phyloP scores from a whole-genome alignment of 2,888 invertebrate species.

The Amphipoea lucens region DNA sequence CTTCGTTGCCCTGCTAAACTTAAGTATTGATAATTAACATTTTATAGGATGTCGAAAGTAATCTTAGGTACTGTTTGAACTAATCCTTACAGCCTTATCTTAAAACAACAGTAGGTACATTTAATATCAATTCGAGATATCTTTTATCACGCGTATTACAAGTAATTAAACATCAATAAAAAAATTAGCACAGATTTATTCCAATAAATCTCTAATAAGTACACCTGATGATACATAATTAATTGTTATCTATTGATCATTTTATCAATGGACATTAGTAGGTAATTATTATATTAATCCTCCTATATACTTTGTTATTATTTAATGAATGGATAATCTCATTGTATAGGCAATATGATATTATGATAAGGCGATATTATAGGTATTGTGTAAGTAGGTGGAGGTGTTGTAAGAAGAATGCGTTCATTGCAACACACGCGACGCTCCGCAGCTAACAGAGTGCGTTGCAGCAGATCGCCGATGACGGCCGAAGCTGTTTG shows the following conservation, averaged over 20 bases:
- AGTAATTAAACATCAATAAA: constrained; percentile 41
- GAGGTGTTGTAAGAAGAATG: constrained; percentile 74
- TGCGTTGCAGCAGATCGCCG: constrained; percentile 57
- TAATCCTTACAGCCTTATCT: constrained; percentile 28
- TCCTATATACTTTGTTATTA: neutral
- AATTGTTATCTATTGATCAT: constrained; percentile 30
- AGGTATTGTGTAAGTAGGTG: constrained; percentile 58
- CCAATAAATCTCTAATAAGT: constrained; percentile 2
- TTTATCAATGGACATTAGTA: constrained; percentile 10
- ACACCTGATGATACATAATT: constrained; percentile 17
- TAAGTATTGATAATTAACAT: neutral
- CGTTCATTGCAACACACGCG: constrained; percentile 71
- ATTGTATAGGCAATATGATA: constrained; percentile 38
- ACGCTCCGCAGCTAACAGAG: constrained; percentile 52
- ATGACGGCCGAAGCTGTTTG: constrained; percentile 53
- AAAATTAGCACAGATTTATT: constrained; percentile 38
- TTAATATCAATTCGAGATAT: constrained; percentile 38
- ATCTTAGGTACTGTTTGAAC: neutral
- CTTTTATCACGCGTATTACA: constrained; percentile 36
- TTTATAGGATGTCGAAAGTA: neutral
- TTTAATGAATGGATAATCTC: constrained; percentile 25
- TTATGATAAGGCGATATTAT: constrained; percentile 52
- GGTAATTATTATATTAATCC: constrained; percentile 6
- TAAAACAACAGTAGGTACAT: neutral
- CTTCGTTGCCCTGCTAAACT: neutral